A percentile compares a stretch with the other conserved stretches of the same genome.
Conservation (phyloP, 2,888 invertebrate species). For the Kryphioiulus occultus region DNA sequence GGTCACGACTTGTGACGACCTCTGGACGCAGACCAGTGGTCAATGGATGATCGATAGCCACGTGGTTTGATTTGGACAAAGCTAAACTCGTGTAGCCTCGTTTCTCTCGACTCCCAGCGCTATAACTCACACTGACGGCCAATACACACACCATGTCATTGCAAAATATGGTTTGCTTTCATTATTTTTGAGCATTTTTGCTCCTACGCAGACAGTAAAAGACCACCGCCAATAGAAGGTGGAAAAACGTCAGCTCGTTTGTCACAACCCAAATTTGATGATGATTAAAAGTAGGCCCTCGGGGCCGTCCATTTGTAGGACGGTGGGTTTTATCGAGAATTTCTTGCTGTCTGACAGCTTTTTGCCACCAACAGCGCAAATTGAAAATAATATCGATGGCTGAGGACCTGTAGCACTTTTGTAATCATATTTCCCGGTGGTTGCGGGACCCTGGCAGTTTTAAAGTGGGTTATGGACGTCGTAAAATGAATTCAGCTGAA, state of each 20-base stretch:
- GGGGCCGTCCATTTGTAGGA: background rate
- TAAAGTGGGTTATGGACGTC: too few species aligned
- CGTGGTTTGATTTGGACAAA: slow-evolving; percentile 5
- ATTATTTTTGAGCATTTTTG: background rate
- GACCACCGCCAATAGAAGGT: background rate
- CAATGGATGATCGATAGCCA: background rate
- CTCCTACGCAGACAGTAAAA: background rate
- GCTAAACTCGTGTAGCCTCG: background rate
- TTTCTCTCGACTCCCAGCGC: background rate
- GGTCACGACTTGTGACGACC: background rate
- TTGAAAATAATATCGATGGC: background rate
- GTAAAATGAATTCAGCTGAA: too few species aligned
- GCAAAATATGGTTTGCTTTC: slow-evolving; percentile 5
- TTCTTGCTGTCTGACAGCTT: background rate
- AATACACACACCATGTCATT: background rate
- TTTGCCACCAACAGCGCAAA: background rate
- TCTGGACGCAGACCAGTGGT: background rate
- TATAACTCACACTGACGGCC: background rate
- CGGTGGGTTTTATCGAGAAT: background rate
- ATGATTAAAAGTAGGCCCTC: slow-evolving; percentile 5
- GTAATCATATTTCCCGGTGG: background rate
- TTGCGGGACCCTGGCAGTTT: too few species aligned
- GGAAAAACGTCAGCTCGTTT: slow-evolving; percentile 5
- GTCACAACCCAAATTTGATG: slow-evolving; percentile 5
- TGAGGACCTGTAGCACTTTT: background rate